These are phyloP conservation scores for Norana najaformis DNA, from an alignment of 2,888 invertebrate species.

Conservation along the genomic window DNA sequence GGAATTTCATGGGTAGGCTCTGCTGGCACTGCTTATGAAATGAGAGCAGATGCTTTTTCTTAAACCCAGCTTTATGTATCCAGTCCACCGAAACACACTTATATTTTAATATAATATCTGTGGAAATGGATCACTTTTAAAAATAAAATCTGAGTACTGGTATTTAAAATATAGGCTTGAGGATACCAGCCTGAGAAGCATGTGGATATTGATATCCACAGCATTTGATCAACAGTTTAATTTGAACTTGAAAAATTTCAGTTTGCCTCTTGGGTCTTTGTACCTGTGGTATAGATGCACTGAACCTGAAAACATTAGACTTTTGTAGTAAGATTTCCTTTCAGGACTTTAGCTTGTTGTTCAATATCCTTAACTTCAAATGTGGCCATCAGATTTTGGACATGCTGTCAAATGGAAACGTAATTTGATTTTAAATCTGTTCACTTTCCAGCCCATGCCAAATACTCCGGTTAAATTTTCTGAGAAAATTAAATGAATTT, in stretches of 20 bases:
- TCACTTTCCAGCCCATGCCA: neutral
- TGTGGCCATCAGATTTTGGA: neutral
- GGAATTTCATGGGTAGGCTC: neutral
- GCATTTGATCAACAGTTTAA: neutral
- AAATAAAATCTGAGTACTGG: neutral
- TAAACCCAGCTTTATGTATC: neutral
- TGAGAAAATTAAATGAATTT: no score
- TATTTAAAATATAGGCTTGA: neutral
- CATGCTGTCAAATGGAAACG: neutral
- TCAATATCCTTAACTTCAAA: neutral
- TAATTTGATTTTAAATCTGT: neutral
- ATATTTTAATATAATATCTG: conserved; percentile 13
- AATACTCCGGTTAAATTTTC: neutral
- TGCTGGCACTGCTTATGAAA: neutral
- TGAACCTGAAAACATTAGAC: neutral
- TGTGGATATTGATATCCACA: neutral
- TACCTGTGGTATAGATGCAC: neutral
- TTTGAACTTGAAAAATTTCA: neutral
- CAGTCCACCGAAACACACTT: neutral
- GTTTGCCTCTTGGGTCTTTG: neutral
- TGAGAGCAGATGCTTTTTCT: neutral
- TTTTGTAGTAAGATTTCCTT: neutral
- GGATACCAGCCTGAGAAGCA: neutral
- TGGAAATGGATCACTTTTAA: neutral
- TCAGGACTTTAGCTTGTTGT: no score